Evolutionary conservation across 2,888 invertebrate genomes (phyloP), one percentile per base, ranked within the genome.

Genomic region (Agrotis puta): DNA sequence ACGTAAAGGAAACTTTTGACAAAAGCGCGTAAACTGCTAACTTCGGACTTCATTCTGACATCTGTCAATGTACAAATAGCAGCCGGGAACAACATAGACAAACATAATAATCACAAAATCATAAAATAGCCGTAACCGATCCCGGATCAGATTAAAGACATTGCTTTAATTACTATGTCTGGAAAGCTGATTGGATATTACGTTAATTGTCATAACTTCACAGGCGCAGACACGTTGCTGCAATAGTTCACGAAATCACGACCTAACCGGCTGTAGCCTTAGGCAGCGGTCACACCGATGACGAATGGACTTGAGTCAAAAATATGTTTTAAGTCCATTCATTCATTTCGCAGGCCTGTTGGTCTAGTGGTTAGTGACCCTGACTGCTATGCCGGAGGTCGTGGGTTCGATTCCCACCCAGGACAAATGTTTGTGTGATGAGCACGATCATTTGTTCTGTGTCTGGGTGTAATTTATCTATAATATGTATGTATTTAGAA

Each of bases 101-200:
- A 33, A 51, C 50, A 53, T 22, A 3, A 14, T 24, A 56, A 71
- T 71, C 6, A 43, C 39, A 71, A 51, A 47, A 27, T n/a, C 48
- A 65, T 51, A 61, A 62, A 22, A 62, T 27, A 43, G 16, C 66
- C 33, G 13, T 53, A 51, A 66, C 66, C 20, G 72, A 75, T 61
- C 48, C 4, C 45, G 5, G 24, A 59, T 20, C 16, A 56, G 48
- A 58, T 75, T 78, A 78, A 47, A 75, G 48, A 2, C 39, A 61
- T 48, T 45, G 33, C 73, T 33, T 53, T 57, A 78, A 78, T 78
- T 58, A 75, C 74, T 67, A 72, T 70, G 70, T 73, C 74, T 45
- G 11, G 53, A 39, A 64, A 62, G 33, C 64, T 73, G 58, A 75
- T 58, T 59, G 57, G 64, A 56, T 56, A 59, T 64, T 53, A 56